Conservation (phyloP, 2,888 invertebrate genomes). For the Frankliniella fusca region DNA sequence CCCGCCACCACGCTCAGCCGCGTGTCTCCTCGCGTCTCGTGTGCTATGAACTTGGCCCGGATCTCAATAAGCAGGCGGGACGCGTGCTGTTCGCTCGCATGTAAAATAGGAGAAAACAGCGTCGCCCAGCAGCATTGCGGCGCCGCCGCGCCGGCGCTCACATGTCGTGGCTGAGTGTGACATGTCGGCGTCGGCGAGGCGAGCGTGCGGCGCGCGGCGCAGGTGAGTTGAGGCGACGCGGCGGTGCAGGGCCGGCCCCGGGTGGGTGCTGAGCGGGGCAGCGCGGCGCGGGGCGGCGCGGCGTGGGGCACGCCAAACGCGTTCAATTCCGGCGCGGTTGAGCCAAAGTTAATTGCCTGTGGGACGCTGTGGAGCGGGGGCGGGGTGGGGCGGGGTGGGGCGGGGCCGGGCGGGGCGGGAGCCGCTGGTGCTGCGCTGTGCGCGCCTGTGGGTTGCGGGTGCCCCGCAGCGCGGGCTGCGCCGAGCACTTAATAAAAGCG, state of each 20-base stretch:
- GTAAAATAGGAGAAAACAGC: too few species aligned
- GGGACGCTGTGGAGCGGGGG: background rate
- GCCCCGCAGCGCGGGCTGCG: background rate
- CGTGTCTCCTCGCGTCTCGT: too few species aligned
- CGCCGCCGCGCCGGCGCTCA: background rate
- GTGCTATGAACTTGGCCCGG: too few species aligned
- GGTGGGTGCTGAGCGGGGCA: background rate
- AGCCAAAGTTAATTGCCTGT: constrained; percentile 11
- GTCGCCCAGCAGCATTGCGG: too few species aligned
- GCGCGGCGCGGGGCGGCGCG: background rate
- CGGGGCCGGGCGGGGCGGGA: background rate
- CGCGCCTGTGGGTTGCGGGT: background rate
- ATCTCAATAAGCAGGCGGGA: too few species aligned
- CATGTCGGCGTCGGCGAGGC: background rate
- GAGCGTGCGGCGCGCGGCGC: background rate
- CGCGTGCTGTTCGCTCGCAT: too few species aligned
- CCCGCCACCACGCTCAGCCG: too few species aligned
- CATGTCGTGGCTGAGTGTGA: too few species aligned
- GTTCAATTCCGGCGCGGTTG: constrained; percentile 11
- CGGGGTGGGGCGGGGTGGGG: too few species aligned
- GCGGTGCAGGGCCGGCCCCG: background rate
- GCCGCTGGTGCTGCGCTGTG: background rate
- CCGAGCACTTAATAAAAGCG: background rate
- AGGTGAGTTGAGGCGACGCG: background rate
- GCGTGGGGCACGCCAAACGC: background rate